phyloP scores from a whole-genome alignment of 2,888 invertebrate genomes.

The Lydus trimaculatus region DNA sequence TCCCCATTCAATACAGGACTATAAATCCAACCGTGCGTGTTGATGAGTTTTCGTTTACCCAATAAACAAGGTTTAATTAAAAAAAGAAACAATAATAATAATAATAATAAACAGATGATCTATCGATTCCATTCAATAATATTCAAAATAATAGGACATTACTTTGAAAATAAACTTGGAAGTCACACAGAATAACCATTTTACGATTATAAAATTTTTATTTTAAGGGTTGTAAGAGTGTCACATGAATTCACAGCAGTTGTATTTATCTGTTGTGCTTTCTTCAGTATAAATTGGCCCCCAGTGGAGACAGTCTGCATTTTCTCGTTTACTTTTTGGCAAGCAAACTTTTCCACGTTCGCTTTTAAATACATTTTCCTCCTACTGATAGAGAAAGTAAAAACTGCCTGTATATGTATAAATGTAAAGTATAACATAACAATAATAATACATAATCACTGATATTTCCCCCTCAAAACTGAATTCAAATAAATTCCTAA shows the following conservation, averaged over 20 bases:
- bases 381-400: too few relatives aligned
- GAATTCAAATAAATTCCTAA: neutral
- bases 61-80: slow-evolving; percentile 45
- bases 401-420: too few relatives aligned
- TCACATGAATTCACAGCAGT: neutral
- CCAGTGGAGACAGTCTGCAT: neutral
- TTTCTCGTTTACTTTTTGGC: neutral
- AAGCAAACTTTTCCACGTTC: too few relatives aligned
- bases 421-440: too few relatives aligned
- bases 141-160: neutral
- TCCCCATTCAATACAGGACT: slow-evolving; percentile 24
- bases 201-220: neutral
- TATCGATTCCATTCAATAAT: neutral
- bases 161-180: neutral
- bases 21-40: slow-evolving; percentile 43
- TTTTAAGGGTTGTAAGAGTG: neutral
- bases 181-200: neutral
- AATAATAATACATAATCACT: too few relatives aligned
- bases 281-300: neutral
- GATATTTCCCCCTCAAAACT: neutral
- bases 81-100: slow-evolving; percentile 23
- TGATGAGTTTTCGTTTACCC: slow-evolving; percentile 45
- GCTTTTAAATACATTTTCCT: too few relatives aligned
- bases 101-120: neutral
- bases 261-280: neutral